Base-by-base conservation (phyloP, 2,113 vertebrate genomes). In the Cnemophilus loriae region DNA sequence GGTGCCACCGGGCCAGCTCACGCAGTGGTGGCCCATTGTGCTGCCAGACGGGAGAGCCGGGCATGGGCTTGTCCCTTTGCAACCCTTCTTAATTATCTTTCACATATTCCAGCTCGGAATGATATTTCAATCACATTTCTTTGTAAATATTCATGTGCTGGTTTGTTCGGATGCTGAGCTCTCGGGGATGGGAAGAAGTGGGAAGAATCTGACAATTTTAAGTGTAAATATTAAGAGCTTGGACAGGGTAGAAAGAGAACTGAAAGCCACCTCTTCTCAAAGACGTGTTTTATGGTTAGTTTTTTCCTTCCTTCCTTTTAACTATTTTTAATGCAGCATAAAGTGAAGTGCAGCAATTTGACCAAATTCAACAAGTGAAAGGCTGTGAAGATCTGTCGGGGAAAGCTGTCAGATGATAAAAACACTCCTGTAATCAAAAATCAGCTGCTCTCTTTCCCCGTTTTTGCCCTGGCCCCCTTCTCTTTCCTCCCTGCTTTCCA, bases 111-210 rank as follows among this genome's bases (percentile, higher is more conserved):
- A 24, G 83, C 94, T 68, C 10, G 24, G 57, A 55, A 75, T 95
- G 94, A 95, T 95, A 90, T 95, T 96, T 96, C 97, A 93, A 67
- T 94, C 81, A 68, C 9, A 87, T 44, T 85, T 65, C 59, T 76
- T 55, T 33, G 78, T 91, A 33, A 90, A 94, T 94, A 70, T 88
- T 85, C 93, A 44, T 79, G 83, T 1, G 64, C 93, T 7, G 90
- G 20, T 93, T 88, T 84, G 81, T 53, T 76, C 5, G 6, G 79
- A 49, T 2, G 35, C 37, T 50, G 46, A 49, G 49, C 3, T 27
- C 52, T 41, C 13, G 2, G 27, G 65, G 81, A 18, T 11, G 59
- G 83, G 64, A 41, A 70, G 33, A n/a, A 73, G 30, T 4, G 55
- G 80, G 60, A 56, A 67, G 35, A 53, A 55, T 67, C 22, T 52